Base-by-base conservation (phyloP, 2,888 invertebrate genomes). In the Pimpla rufipes region DNA sequence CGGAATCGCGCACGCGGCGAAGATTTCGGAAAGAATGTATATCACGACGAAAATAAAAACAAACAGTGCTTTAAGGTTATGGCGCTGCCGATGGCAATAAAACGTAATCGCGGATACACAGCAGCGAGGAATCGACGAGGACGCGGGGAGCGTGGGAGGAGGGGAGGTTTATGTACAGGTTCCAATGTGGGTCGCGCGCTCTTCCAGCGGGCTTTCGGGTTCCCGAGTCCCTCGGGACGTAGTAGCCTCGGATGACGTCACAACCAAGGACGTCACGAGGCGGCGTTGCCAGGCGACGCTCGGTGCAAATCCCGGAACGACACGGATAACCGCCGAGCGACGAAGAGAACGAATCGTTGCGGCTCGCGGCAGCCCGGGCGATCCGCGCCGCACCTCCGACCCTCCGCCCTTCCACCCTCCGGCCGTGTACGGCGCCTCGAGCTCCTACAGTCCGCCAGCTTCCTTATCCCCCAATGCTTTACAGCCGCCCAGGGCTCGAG, bases 301-400 rank as follows among this genome's bases (percentile, higher is more conserved):
- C 76, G 86, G 86, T 85, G 89, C 90, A 90, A 90, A 90, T 90
- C 90, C 90, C 88, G 85, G 89, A 85, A 88, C 90, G 87, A 87
- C 87, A 87, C 76, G 76, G 81, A 75, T 76, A 80, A 75, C 70
- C 75, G 67, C 64, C 66, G 67, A 67, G 57, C 64, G 45, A 71
- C 21, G 21, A 23, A 62, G 57, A 55, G 55, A n/a, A 62, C 45
- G 62, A 62, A 55, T 55, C 23, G 55, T 23, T 55, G 55, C 23
- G 55, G 23, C 55, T 55, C 55, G 23, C 21, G 23, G 4, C 10
- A 10, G 55, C 55, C 55, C 55, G 55, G 55, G 55, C 55, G 55
- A 11, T 55, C 23, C 23, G 23, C 52, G 8, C 52, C 13, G 2
- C 10, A 13, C 11, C 23, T 21, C 10, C 11, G 3, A 23, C 21